Percentiles rank a stretch among this genome's conserved stretches.
These are phyloP conservation scores for Notodromas monacha DNA, from an alignment of 2,888 invertebrate genomes.

Conservation along the genomic window DNA sequence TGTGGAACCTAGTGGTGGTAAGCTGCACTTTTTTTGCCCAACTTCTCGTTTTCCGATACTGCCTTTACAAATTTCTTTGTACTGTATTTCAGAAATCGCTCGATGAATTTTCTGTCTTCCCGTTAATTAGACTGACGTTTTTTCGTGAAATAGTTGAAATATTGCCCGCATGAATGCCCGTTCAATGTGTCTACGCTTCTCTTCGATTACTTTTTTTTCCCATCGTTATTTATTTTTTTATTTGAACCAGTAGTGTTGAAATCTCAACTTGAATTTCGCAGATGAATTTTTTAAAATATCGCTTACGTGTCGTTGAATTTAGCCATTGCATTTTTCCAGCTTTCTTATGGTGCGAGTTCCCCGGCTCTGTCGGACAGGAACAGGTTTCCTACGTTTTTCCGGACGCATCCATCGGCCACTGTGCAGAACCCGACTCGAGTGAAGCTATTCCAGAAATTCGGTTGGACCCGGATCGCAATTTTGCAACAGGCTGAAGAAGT, in stretches of 20 bases:
- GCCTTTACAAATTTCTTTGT: background rate
- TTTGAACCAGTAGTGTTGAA: background rate
- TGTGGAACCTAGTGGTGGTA: constrained; percentile 99
- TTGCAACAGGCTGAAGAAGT: constrained; percentile 95
- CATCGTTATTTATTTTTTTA: constrained; percentile 4
- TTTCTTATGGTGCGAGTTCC: constrained; percentile 94
- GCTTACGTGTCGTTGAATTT: background rate
- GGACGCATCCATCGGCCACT: constrained; percentile 95
- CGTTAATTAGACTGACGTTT: no score
- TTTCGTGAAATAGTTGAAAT: constrained; percentile 1
- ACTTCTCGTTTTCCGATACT: background rate
- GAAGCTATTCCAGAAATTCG: constrained; percentile 78
- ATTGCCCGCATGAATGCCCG: no score
- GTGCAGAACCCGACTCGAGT: constrained; percentile 94
- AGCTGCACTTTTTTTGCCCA: constrained; percentile 18
- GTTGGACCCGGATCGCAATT: constrained; percentile 88
- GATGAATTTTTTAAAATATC: constrained; percentile 10
- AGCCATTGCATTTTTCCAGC: constrained; percentile 22
- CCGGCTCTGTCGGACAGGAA: constrained; percentile 87
- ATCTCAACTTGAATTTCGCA: no score
- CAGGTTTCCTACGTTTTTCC: constrained; percentile 84
- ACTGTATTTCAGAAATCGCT: background rate
- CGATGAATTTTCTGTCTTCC: constrained; percentile 5
- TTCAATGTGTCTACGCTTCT: no score
- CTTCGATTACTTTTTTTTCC: constrained; percentile 10